Base-by-base conservation (phyloP, 2,797 vertebrate genomes). In the Darevskia mixta region DNA sequence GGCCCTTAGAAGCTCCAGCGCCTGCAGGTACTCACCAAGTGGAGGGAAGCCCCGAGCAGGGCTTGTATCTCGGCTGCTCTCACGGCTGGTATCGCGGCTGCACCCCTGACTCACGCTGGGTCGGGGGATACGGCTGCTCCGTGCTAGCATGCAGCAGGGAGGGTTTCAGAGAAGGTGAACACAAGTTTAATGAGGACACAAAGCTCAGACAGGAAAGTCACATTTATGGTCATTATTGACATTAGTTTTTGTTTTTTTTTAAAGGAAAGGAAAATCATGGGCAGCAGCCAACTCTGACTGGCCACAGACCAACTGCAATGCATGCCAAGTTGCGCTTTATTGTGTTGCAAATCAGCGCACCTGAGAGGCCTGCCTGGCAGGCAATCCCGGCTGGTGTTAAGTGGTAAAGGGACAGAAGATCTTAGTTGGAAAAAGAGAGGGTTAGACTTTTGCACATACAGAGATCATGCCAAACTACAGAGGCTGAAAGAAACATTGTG, bases 41-140 rank as follows among this genome's bases (percentile, higher is more conserved):
- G 98, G 98, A 96, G 96, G 92, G 92, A 99, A 99, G 97, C 98
- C 98, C 98, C 99, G 97, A 96, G 98, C 98, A 92, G 99, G 99
- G 98, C 99, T 99, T 95, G 98, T 99, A 98, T 99, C 98, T 35
- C 99, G 98, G 97, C 99, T 99, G 98, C 99, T 99, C 97, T 99
- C 99, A 95, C 99, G 98, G 98, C 98, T 99, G 96, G 98, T 98
- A 97, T 99, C 98, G 93, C 98, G 98, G 98, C 98, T 99, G 98
- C 98, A 99, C 97, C 98, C 98, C 98, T 99, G 99, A 98, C 99
- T 99, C 98, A 98, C 98, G 98, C 98, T 99, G 94, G 99, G 99
- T 94, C 98, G 98, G 92, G 99, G 98, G 95, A 99, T 99, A 95
- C 99, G 98, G 97, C 98, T 98, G 98, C 98, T 99, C 98, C 99